Base-by-base conservation (phyloP, 2,888 invertebrate genomes). In the Invenusta paracnida region DNA sequence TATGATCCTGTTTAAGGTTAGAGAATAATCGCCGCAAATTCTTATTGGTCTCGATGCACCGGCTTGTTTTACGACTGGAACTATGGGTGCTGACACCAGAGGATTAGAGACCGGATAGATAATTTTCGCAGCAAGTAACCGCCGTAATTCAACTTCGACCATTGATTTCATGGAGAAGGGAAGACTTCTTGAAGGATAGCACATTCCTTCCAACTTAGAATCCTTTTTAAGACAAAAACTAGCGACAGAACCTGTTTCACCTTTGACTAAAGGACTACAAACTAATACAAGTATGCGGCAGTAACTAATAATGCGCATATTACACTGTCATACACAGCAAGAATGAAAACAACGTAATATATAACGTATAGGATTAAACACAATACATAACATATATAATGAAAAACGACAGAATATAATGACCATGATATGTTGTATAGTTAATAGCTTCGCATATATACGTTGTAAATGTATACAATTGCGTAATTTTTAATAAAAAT, bases 121-220 rank as follows among this genome's bases (percentile, higher is more conserved):
- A 17, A 83, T 83, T 30, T 66, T 66, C 5, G 28, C 83, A 5
- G 0, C 30, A 25, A 28, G 83, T 5, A 83, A 66, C 23, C 17
- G 5, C 23, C 30, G 31, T 5, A 83, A 5, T 66, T 83, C 83
- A 0, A 27, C 27, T 30, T 83, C 83, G 1, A 83, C 83, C 17
- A 83, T 23, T 25, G 83, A 28, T 66, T 83, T 83, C 83, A 83
- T 83, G 28, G 83, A 83, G 66, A 29, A 83, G 0, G 83, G 83
- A 25, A 83, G 28, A 28, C 48, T 48, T 29, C 83, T 83, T 29
- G 28, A n/a, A 48, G 83, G 83, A 30, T 83, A 83, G 29, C 83
- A 30, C 83, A 83, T 83, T 31, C 83, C 83, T 30, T 83, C 29
- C 28, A 83, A 73, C 23, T 73, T 73, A 73, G 73, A 13, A 73